Evolutionary conservation across 2,797 vertebrate genomes (phyloP).

Genomic region (Periparus ater): DNA sequence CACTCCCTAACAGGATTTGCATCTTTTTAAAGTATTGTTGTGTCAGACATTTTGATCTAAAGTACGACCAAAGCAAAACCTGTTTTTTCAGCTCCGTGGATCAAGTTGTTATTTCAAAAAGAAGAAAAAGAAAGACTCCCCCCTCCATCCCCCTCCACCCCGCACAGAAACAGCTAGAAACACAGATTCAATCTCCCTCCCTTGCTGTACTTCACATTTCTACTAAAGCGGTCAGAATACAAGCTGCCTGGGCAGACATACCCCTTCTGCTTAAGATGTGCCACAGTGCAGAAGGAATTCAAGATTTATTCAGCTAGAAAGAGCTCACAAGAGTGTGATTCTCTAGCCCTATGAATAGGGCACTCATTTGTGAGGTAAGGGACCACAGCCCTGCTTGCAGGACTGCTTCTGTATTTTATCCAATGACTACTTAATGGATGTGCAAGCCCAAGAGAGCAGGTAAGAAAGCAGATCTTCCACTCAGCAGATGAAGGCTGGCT

Average conservation of each 20-base stretch:
- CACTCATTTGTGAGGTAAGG: constrained; percentile 2
- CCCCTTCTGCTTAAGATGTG: not conserved
- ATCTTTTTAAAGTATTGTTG: not conserved
- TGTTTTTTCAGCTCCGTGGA: not conserved
- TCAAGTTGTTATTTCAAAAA: not conserved
- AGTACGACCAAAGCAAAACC: not conserved
- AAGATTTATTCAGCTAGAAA: constrained; percentile 10
- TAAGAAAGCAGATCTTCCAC: constrained; percentile 20
- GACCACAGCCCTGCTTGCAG: not conserved
- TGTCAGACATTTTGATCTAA: not conserved
- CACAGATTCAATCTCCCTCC: not conserved
- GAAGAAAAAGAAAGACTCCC: not conserved
- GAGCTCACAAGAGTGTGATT: not conserved
- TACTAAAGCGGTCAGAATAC: not conserved
- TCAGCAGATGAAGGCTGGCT: constrained; percentile 1
- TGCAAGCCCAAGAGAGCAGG: constrained; percentile 4
- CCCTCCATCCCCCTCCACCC: too few species aligned
- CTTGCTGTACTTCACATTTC: not conserved
- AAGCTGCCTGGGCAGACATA: not conserved
- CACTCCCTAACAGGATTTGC: not conserved
- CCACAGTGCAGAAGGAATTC: not conserved
- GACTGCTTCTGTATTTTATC: constrained; percentile 32
- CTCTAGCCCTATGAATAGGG: not conserved
- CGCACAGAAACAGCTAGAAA: not conserved
- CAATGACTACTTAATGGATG: constrained; percentile 41